Percentiles rank a stretch among this genome's conserved stretches.
Evolutionary conservation across 2,888 invertebrate genomes (phyloP).

Genomic region (Abscondita cerata): DNA sequence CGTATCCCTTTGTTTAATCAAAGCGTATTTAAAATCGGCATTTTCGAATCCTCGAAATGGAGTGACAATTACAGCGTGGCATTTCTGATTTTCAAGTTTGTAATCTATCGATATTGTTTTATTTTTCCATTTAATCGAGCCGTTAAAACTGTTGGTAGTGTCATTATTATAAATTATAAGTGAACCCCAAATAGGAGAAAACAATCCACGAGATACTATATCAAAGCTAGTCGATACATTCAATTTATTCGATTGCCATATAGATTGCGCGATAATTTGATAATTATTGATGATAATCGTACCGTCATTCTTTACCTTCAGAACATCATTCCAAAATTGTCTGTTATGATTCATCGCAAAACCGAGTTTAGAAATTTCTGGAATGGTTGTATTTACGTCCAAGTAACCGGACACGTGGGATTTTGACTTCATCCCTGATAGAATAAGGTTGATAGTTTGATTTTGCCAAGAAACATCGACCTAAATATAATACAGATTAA

Average conservation of each 20-base stretch:
- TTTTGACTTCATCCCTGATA: constrained; percentile 36
- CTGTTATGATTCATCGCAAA: constrained; percentile 33
- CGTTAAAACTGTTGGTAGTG: constrained; percentile 25
- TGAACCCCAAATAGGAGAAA: constrained; percentile 35
- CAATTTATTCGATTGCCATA: constrained; percentile 31
- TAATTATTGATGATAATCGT: constrained; percentile 39
- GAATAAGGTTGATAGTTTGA: constrained; percentile 37
- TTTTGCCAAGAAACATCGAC: constrained; percentile 39
- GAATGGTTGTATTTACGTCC: constrained; percentile 41
- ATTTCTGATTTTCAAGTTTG: constrained; percentile 37
- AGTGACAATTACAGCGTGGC: constrained; percentile 36
- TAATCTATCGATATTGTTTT: constrained; percentile 32
- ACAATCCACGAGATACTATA: constrained; percentile 35
- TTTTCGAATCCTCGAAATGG: constrained; percentile 41
- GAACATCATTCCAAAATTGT: constrained; percentile 8
- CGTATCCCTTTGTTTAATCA: constrained; percentile 30
- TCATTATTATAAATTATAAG: constrained; percentile 34
- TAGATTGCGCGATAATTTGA: constrained; percentile 34
- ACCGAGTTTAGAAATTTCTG: constrained; percentile 38
- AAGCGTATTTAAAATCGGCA: constrained; percentile 37
- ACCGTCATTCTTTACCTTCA: constrained; percentile 31
- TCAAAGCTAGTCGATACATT: constrained; percentile 35
- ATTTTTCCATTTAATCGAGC: constrained; percentile 35
- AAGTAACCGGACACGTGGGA: constrained; percentile 34
- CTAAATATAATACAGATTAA: constrained; percentile 21